These are phyloP conservation scores for Callospermophilus lateralis DNA, from an alignment of 2,113 vertebrate genomes.

Conservation along the genomic window DNA sequence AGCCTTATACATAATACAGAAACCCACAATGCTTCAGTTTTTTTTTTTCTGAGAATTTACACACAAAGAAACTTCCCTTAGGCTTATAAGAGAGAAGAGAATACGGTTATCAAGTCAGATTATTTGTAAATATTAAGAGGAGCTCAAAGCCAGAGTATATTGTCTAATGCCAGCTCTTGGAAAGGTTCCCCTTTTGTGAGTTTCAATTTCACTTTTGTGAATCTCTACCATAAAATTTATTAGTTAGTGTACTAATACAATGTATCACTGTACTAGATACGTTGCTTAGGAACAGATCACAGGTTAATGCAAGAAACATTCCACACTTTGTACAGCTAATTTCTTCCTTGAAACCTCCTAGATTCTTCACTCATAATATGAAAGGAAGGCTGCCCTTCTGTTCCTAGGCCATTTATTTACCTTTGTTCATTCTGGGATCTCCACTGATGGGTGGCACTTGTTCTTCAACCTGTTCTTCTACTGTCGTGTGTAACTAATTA, in stretches of 20 bases:
- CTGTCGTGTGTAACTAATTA: too few relatives aligned
- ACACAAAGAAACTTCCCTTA: not conserved
- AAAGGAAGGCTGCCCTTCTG: not conserved
- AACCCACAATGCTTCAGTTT: not conserved
- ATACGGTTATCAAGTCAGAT: not conserved
- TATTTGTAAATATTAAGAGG: not conserved
- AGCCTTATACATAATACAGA: not conserved
- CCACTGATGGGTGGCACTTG: not conserved
- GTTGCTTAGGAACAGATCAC: not conserved
- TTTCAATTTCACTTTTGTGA: not conserved
- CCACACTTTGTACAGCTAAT: not conserved
- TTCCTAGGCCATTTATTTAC: not conserved
- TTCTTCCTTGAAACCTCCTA: not conserved
- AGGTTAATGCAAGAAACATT: not conserved
- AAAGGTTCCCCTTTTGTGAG: not conserved
- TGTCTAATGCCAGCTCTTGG: not conserved
- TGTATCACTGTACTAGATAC: not conserved
- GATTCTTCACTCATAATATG: not conserved
- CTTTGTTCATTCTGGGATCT: not conserved
- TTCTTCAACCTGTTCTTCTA: not conserved
- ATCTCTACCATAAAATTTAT: not conserved
- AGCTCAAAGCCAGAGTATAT: not conserved
- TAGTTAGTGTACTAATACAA: not conserved
- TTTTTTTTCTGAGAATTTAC: constrained; percentile 1
- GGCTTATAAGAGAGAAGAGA: not conserved